These are phyloP conservation scores for Porites lutea DNA, from an alignment of 64 coral and sea anemone species.

Conservation along the genomic window DNA sequence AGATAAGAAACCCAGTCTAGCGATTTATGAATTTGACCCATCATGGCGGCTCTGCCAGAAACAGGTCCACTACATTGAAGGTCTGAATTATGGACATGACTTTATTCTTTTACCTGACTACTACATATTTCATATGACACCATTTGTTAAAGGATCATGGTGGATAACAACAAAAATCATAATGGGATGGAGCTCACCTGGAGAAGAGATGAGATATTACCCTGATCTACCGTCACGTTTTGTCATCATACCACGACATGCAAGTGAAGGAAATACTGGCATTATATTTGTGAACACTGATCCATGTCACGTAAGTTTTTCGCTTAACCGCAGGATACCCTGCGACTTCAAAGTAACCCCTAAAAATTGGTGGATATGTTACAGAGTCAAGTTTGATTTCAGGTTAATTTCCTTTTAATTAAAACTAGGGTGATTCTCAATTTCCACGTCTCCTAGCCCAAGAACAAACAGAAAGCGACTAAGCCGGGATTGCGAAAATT, in stretches of 20 bases:
- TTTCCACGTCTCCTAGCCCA: no score
- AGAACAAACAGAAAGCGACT: no score
- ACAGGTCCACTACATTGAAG: conserved; percentile 78
- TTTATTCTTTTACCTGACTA: conserved; percentile 88
- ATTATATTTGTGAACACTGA: conserved; percentile 86
- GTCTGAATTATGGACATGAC: conserved; percentile 85
- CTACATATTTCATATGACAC: conserved; percentile 89
- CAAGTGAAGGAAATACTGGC: neutral
- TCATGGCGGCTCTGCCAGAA: conserved; percentile 72
- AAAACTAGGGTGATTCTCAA: no score
- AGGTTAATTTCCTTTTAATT: no score
- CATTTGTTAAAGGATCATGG: conserved; percentile 74
- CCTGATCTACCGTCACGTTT: conserved; percentile 83
- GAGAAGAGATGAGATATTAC: conserved; percentile 85
- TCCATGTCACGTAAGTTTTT: conserved; percentile 86
- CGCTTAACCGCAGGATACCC: no score
- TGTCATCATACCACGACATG: conserved; percentile 88
- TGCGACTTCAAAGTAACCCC: no score
- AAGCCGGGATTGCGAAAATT: no score
- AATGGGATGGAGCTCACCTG: conserved; percentile 81
- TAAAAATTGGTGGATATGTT: no score
- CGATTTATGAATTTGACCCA: conserved; percentile 79
- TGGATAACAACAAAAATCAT: conserved; percentile 64
- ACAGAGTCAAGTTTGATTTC: no score
- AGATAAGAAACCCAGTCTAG: conserved; percentile 52